These are phyloP conservation scores for Notamacropus eugenii DNA, from an alignment of 2,797 vertebrate species.

Conservation along the genomic window DNA sequence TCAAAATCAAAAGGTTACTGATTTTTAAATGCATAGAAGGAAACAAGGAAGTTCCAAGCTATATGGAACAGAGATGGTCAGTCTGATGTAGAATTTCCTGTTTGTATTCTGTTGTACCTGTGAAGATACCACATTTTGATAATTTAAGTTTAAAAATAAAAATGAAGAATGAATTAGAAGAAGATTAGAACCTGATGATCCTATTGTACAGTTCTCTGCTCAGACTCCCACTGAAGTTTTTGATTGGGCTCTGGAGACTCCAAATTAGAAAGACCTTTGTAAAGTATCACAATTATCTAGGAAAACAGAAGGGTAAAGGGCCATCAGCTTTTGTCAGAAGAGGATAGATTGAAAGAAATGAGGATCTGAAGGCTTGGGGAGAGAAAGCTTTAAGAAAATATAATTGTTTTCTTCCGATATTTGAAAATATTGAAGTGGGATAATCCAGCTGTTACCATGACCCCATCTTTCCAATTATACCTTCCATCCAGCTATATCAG, in stretches of 20 bases:
- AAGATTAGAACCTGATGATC: not conserved
- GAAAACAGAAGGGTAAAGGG: not conserved
- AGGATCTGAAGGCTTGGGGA: not conserved
- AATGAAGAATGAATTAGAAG: not conserved
- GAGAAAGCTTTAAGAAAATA: not conserved
- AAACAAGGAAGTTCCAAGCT: not conserved
- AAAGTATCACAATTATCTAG: not conserved
- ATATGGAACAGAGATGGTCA: not conserved
- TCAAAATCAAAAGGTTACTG: not conserved
- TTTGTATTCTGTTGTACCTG: not conserved
- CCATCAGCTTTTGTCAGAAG: not conserved
- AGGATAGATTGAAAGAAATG: not conserved
- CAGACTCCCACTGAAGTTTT: not conserved
- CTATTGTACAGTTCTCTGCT: not conserved
- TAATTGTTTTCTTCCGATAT: not conserved
- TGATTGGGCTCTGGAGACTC: not conserved
- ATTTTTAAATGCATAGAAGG: not conserved
- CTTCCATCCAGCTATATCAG: not conserved
- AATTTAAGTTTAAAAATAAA: not conserved
- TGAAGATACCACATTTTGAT: not conserved
- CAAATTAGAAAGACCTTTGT: not conserved
- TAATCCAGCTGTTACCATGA: not conserved
- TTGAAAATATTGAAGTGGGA: not conserved
- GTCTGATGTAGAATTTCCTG: not conserved
- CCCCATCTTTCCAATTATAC: no score